Conservation (phyloP, 2,797 vertebrate species). For the Onychomys leucogaster region DNA sequence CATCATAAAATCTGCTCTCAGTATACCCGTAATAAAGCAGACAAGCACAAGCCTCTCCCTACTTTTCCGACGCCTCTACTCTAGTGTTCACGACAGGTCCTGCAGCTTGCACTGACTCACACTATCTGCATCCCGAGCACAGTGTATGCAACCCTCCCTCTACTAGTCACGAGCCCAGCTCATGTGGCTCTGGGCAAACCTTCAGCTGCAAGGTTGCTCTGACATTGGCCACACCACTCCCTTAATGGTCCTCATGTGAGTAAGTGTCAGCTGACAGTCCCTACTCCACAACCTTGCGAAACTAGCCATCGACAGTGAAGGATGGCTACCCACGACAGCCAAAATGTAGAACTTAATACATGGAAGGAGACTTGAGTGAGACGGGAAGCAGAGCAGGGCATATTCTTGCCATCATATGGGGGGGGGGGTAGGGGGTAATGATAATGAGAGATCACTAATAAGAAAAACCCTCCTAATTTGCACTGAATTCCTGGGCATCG, state of each 20-base stretch:
- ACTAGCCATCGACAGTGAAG: constrained; percentile 5
- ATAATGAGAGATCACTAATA: background rate
- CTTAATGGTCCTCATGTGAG: constrained; percentile 89
- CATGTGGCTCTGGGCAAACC: constrained; percentile 86
- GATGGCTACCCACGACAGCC: background rate
- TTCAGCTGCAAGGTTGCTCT: constrained; percentile 87
- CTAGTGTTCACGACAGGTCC: constrained; percentile 81
- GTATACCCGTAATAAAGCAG: constrained; percentile 56
- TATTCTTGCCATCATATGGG: background rate
- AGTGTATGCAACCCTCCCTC: constrained; percentile 86
- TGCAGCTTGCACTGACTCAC: constrained; percentile 85
- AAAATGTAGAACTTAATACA: background rate
- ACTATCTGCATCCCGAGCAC: constrained; percentile 82
- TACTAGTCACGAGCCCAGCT: constrained; percentile 89
- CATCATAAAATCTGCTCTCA: constrained; percentile 69
- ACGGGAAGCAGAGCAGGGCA: background rate
- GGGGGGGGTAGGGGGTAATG: background rate
- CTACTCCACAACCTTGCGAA: constrained; percentile 86
- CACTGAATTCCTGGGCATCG: background rate
- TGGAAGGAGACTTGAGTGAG: background rate
- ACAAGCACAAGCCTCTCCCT: constrained; percentile 79
- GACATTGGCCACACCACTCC: constrained; percentile 88
- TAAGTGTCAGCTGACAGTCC: constrained; percentile 90
- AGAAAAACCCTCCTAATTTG: background rate
- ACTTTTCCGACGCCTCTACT: constrained; percentile 76